Conservation (phyloP, 1,140 invertebrate genomes). For the Pomacea maculata region DNA sequence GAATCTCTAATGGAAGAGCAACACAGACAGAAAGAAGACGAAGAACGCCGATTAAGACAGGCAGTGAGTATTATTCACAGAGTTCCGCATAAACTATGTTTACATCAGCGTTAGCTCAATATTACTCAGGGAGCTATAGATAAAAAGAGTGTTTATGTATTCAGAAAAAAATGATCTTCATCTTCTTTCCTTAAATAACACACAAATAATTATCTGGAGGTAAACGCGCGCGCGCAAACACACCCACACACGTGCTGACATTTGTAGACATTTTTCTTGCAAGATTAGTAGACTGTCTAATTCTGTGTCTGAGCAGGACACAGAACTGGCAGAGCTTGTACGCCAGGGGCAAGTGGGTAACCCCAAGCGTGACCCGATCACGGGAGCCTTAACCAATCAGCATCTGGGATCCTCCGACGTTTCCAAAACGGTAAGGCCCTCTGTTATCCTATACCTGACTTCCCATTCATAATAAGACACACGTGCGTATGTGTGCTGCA, state of each 20-base stretch:
- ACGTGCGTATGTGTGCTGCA: too few species aligned
- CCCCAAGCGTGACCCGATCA: slow-evolving; percentile 49
- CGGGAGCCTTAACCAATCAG: slow-evolving; percentile 46
- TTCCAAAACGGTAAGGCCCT: slow-evolving; percentile 39
- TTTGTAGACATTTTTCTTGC: background rate
- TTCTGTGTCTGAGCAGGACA: slow-evolving; percentile 35
- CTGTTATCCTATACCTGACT: too few species aligned
- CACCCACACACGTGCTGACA: too few species aligned
- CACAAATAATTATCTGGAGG: too few species aligned
- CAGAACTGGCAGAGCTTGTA: slow-evolving; percentile 50
- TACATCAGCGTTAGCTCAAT: background rate
- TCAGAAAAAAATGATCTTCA: background rate
- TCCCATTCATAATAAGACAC: too few species aligned
- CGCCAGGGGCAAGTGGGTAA: slow-evolving; percentile 46
- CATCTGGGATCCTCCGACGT: slow-evolving; percentile 51
- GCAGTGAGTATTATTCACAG: slow-evolving; percentile 35
- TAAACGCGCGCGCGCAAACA: too few species aligned
- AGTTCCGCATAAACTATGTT: background rate
- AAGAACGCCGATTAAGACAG: slow-evolving; percentile 33
- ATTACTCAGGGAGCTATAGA: background rate
- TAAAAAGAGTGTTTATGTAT: background rate
- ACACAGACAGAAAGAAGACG: slow-evolving; percentile 40
- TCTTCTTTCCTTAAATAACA: background rate
- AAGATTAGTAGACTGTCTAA: background rate
- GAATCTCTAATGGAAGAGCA: slow-evolving; percentile 44